Evolutionary conservation across 2,888 invertebrate genomes (phyloP).

Genomic region (Ferdinandea cuprea): DNA sequence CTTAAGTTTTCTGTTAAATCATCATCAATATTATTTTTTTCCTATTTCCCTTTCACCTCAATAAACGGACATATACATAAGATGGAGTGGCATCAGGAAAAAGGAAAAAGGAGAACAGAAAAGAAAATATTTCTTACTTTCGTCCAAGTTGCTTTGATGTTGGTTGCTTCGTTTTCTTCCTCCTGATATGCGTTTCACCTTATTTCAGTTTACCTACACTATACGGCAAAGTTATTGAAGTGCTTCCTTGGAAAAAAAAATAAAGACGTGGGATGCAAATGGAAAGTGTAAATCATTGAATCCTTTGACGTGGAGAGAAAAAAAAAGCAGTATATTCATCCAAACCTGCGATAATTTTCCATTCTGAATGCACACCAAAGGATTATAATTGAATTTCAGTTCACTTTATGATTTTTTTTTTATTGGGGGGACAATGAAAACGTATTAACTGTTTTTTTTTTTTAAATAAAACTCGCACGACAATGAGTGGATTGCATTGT

Average conservation of each 20-base stretch:
- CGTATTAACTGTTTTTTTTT: conserved; percentile 4
- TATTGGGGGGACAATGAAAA: conserved; percentile 9
- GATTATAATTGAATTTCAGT: conserved; percentile 66
- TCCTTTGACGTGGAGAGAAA: conserved; percentile 46
- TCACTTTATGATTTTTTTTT: conserved; percentile 23
- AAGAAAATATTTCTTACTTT: not conserved
- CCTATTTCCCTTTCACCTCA: conserved; percentile 42
- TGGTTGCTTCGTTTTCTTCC: not conserved
- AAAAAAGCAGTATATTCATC: conserved; percentile 7
- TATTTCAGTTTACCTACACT: not conserved
- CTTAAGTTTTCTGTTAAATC: conserved; percentile 58
- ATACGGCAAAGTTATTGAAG: not conserved
- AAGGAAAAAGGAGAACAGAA: not conserved
- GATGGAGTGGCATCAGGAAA: too few species aligned
- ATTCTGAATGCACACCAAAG: conserved; percentile 37
- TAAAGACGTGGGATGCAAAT: conserved; percentile 11
- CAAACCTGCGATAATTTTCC: conserved; percentile 39
- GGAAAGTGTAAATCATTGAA: conserved; percentile 18
- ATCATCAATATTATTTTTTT: conserved; percentile 45
- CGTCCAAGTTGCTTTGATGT: conserved; percentile 26
- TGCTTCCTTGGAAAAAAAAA: not conserved
- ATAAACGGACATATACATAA: conserved; percentile 12
- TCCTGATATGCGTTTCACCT: not conserved
- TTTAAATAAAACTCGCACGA: not conserved
- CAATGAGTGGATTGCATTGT: conserved; percentile 28